Base-by-base conservation (phyloP, 2,113 vertebrate genomes). In the Ameiurus melas region DNA sequence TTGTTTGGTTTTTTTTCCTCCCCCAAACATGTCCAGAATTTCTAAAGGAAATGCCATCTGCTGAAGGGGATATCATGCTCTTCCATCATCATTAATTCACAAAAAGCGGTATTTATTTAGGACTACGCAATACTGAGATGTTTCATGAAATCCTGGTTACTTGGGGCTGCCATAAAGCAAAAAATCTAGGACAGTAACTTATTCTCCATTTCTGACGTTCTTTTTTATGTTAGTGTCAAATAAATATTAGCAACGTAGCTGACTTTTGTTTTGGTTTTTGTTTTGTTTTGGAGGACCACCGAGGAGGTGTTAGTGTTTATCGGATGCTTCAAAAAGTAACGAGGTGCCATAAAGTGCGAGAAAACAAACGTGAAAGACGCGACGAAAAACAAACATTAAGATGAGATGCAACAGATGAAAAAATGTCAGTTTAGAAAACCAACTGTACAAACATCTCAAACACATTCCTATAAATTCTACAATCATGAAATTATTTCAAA, bases 81-180 rank as follows among this genome's bases (percentile, higher is more conserved):
- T 85, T 68, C 83, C 43, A 19, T 71, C 47, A 85, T 70, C n/a
- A 71, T 20, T 85, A 30, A 71, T 85, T 71, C 83, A 85, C 70
- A 43, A 85, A 85, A 84, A 16, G 22, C 36, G 47, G 66, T 10
- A 68, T 68, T 85, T 71, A 85, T 55, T 43, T 30, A 30, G 66
- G 16, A 60, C 66, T 13, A 33, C 5, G 83, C 83, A 85, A 70
- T 36, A 62, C 80, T 39, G 80, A 62, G 2, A 12, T 58, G n/a
- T 62, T 83, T 27, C 30, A 14, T 83, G 80, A 83, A 60, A 83
- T 83, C 80, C 80, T 62, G 57, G 17, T 39, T 62, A 83, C n/a
- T 30, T 30, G 16, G 16, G 2, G 53, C 73, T 51, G 43, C 9
- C 43, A 14, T 14, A 12, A 51, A 51, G 43, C 3, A 14, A 43